A percentile compares a stretch with the other conserved stretches of the same genome.
Evolutionary conservation across 1,140 invertebrate genomes (phyloP).

Genomic region (Drosophila fuyamai): DNA sequence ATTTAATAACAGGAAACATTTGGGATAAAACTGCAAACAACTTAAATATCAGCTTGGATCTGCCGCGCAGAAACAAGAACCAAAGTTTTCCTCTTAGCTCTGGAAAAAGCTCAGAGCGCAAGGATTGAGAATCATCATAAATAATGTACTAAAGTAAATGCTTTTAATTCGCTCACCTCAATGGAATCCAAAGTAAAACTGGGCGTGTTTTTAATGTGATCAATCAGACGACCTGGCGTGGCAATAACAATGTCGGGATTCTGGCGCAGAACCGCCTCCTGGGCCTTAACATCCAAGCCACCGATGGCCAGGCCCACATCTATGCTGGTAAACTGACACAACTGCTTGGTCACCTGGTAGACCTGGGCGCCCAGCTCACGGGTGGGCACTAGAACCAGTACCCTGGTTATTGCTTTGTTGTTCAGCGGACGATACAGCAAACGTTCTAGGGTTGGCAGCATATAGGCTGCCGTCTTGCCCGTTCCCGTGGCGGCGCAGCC

Average conservation of each 20-base stretch:
- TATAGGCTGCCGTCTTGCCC: constrained; percentile 99
- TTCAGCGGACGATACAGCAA: constrained; percentile 91
- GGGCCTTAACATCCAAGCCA: constrained; percentile 96
- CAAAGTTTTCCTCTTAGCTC: constrained; percentile 51
- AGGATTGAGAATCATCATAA: constrained; percentile 79
- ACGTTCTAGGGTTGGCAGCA: constrained; percentile 98
- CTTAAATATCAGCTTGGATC: constrained; percentile 54
- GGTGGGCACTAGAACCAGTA: constrained; percentile 97
- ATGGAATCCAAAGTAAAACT: constrained; percentile 95
- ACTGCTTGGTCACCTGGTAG: constrained; percentile 96
- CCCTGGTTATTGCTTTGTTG: constrained; percentile 90
- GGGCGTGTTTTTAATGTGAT: constrained; percentile 89
- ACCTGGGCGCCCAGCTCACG: constrained; percentile 97
- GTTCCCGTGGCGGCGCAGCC: constrained; percentile 94
- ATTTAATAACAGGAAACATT: background rate
- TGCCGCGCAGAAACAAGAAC: constrained; percentile 59
- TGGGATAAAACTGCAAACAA: background rate
- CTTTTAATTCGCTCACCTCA: constrained; percentile 88
- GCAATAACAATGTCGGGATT: constrained; percentile 99
- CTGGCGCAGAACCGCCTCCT: constrained; percentile 94
- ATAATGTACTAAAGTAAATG: background rate
- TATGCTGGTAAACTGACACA: constrained; percentile 94
- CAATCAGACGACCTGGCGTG: constrained; percentile 98
- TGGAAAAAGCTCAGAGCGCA: constrained; percentile 76
- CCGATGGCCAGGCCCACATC: constrained; percentile 94